Conservation (phyloP, 2,888 invertebrate genomes). For the Eudasyphora cyanicolor region DNA sequence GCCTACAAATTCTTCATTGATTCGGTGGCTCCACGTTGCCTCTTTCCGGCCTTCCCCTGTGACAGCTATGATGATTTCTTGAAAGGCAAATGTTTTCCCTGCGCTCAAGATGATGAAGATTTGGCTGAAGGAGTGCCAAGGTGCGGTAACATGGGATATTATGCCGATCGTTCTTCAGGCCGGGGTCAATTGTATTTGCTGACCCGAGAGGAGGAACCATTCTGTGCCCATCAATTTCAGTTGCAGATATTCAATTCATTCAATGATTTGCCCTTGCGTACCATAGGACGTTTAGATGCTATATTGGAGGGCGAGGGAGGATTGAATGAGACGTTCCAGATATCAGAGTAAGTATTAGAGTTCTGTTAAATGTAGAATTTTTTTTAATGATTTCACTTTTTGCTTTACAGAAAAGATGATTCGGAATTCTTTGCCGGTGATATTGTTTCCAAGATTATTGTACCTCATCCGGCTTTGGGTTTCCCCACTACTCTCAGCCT, state of each 20-base stretch:
- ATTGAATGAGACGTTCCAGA: slow-evolving; percentile 92
- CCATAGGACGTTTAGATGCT: slow-evolving; percentile 87
- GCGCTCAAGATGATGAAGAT: slow-evolving; percentile 80
- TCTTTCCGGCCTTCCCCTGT: slow-evolving; percentile 95
- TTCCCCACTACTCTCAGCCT: slow-evolving; percentile 87
- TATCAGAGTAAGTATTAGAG: slow-evolving; percentile 86
- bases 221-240: slow-evolving; percentile 95
- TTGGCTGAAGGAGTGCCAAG: slow-evolving; percentile 80
- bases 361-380: not conserved
- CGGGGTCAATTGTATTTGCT: slow-evolving; percentile 93
- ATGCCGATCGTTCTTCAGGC: slow-evolving; percentile 91
- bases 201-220: slow-evolving; percentile 94
- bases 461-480: slow-evolving; percentile 92
- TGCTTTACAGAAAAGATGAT: slow-evolving; percentile 86
- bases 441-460: slow-evolving; percentile 89
- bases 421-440: slow-evolving; percentile 87
- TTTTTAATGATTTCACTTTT: not conserved
- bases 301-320: slow-evolving; percentile 90
- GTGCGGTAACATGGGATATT: slow-evolving; percentile 97
- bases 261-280: slow-evolving; percentile 83
- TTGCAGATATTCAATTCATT: slow-evolving; percentile 89
- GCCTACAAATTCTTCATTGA: slow-evolving; percentile 97
- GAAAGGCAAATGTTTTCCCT: slow-evolving; percentile 88
- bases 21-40: slow-evolving; percentile 93
- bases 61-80: slow-evolving; percentile 91